Evolutionary conservation across 2,113 vertebrate genomes (phyloP), one percentile per base, ranked within the genome.

Genomic region (Crypturellus undulatus): DNA sequence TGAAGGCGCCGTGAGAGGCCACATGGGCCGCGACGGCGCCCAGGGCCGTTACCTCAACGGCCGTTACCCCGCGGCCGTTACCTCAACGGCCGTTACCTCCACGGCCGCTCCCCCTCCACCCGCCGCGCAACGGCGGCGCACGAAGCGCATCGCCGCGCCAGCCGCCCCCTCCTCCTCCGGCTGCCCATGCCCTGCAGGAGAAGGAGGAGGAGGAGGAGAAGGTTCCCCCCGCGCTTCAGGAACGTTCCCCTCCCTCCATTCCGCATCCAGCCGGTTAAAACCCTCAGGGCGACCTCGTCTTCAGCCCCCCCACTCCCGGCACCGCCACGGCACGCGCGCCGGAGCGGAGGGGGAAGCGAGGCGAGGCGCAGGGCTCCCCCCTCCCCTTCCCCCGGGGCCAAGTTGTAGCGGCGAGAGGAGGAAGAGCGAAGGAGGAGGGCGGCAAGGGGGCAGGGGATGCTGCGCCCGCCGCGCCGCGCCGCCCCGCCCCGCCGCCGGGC

Each of bases 401-500:
- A 32, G 40, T 7, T 21, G 2, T 8, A 12, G 13, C 20, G 49
- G 32, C 68, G 22, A 34, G 18, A 30, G 28, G 25, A 62, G 58
- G 65, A 51, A 69, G 51, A 19, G 51, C 25, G 7, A 25, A 79
- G 16, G 47, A 22, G 7, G 36, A 30, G 32, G 19, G 26, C 32
- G 6, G 51, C 65, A 32, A 16, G 45, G 36, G 77, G 79, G 87
- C 52, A 47, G 43, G 45, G 69, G 93, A 94, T 90, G 94, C 93
- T 64, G 88, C 84, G 21, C 45, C 45, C n/a, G n/a, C n/a, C n/a
- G n/a, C n/a, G n/a, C n/a, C n/a, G n/a, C 40, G 20, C 81, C 69
- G 71, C 34, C 87, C 86, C 87, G 93, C 93, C 92, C 92, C 92
- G 71, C 89, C 79, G 69, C 73, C 73, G n/a, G n/a, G n/a, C n/a